Evolutionary conservation across 2,113 vertebrate species (phyloP).

Genomic region (Lophochroa leadbeateri): DNA sequence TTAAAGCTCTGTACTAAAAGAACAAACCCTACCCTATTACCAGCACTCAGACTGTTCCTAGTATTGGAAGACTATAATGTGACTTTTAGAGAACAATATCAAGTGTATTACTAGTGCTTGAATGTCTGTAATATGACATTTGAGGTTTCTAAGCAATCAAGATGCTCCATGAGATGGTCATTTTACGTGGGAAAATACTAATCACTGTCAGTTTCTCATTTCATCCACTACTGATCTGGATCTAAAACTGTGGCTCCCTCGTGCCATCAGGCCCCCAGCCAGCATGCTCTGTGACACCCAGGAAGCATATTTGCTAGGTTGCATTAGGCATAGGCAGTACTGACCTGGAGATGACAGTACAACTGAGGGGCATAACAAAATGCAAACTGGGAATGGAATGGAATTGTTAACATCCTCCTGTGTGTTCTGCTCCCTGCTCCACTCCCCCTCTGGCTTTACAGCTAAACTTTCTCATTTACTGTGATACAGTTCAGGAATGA

Average conservation of each 20-base stretch:
- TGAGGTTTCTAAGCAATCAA: conserved; percentile 29
- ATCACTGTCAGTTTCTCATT: conserved; percentile 12
- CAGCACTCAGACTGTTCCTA: background rate
- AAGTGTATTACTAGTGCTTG: background rate
- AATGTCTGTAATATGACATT: background rate
- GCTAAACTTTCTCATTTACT: background rate
- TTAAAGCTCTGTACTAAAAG: background rate
- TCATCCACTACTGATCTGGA: conserved; percentile 32
- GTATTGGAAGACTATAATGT: background rate
- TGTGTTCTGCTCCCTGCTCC: background rate
- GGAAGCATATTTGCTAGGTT: background rate
- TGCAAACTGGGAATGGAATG: background rate
- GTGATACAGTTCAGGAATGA: background rate
- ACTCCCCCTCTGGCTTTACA: background rate
- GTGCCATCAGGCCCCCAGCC: background rate
- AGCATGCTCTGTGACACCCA: background rate
- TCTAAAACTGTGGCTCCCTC: background rate
- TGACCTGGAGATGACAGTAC: background rate
- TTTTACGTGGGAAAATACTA: background rate
- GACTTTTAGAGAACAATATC: background rate
- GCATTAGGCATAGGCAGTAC: background rate
- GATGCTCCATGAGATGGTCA: background rate
- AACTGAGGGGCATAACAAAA: background rate
- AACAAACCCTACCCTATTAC: background rate
- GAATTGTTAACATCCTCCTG: background rate